Percentiles rank a stretch among this genome's conserved stretches.
Evolutionary conservation across 2,888 invertebrate species (phyloP).

Genomic region (Rhabditoides inermis): DNA sequence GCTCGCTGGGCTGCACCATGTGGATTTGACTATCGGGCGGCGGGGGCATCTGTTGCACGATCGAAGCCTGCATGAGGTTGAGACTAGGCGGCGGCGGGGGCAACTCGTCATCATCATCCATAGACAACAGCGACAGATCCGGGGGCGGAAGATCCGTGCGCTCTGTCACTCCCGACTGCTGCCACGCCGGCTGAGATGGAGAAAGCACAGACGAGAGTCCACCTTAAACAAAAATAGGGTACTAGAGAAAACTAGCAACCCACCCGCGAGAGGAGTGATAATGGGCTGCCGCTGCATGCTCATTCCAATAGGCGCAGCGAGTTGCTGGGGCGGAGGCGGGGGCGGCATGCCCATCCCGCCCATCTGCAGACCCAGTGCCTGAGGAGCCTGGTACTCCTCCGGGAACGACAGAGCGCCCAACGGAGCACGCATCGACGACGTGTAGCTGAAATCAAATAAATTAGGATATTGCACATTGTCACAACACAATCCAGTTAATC

Average conservation of each 20-base stretch:
- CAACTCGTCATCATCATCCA: constrained; percentile 42
- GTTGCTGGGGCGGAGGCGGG: not conserved
- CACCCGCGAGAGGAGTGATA: too few species aligned
- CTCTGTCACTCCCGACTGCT: not conserved
- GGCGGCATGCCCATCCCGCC: not conserved
- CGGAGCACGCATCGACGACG: constrained; percentile 11
- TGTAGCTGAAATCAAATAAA: constrained; percentile 8
- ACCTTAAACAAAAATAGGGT: not conserved
- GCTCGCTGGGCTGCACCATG: constrained; percentile 18
- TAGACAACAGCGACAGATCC: constrained; percentile 26
- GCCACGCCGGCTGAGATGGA: not conserved
- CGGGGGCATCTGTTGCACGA: constrained; percentile 29
- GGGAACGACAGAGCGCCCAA: constrained; percentile 33
- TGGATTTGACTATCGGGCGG: constrained; percentile 20
- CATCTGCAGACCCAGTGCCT: constrained; percentile 27
- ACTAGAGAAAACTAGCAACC: too few species aligned
- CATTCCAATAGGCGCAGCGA: constrained; percentile 20
- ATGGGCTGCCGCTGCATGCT: too few species aligned
- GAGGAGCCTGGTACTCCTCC: constrained; percentile 40
- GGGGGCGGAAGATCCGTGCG: constrained; percentile 26
- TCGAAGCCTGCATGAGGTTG: constrained; percentile 30
- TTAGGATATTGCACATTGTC: not conserved
- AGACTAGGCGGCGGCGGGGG: constrained; percentile 48
- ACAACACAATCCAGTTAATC: not conserved
- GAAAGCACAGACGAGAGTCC: not conserved